Conservation (phyloP, 1,140 invertebrate species). For the Cotesia typhae region DNA sequence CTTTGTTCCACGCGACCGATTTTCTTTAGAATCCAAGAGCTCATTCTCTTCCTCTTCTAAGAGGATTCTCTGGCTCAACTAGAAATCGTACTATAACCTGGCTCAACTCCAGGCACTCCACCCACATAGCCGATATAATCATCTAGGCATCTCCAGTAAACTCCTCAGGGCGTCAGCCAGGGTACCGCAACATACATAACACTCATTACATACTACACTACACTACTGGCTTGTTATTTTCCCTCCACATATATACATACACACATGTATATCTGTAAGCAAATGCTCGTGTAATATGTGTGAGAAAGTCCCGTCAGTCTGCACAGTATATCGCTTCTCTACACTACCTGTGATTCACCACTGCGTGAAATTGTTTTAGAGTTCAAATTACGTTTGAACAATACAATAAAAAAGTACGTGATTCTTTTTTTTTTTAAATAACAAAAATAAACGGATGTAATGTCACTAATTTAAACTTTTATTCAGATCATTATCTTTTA, state of each 20-base stretch:
- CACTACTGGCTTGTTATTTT: no score
- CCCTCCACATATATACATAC: not conserved
- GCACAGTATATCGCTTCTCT: conserved; percentile 22
- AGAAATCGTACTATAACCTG: conserved; percentile 44
- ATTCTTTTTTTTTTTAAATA: no score
- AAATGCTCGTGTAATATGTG: no score
- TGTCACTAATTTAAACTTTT: no score
- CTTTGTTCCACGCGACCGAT: no score
- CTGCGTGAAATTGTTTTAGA: conserved; percentile 22
- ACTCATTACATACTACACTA: no score
- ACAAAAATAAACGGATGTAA: no score
- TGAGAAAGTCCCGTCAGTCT: conserved; percentile 22
- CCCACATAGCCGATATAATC: conserved; percentile 62
- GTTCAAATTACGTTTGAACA: conserved; percentile 7
- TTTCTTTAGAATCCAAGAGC: conserved; percentile 14
- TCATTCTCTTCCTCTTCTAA: not conserved
- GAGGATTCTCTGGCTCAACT: conserved; percentile 30
- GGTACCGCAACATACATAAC: not conserved
- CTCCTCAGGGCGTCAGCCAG: conserved; percentile 21
- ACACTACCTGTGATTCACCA: conserved; percentile 1
- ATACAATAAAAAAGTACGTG: not conserved
- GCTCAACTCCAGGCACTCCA: conserved; percentile 57
- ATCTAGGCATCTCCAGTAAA: conserved; percentile 49
- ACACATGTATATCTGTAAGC: no score
- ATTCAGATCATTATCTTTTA: no score